Base-by-base conservation (phyloP, 2,797 vertebrate genomes). In the Denticeps clupeoides region DNA sequence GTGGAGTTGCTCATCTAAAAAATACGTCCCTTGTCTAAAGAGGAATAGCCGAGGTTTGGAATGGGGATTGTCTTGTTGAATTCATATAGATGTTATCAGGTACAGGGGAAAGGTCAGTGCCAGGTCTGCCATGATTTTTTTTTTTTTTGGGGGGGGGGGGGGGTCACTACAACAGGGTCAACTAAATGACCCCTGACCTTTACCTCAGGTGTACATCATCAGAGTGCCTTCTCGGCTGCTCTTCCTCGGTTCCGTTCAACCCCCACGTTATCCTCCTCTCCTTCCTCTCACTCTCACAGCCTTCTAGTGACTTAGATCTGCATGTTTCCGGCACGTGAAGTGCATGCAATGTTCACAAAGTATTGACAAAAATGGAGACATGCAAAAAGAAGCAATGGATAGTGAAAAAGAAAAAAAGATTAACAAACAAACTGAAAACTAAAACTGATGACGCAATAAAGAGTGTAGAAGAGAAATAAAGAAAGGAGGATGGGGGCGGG, bases 251-350 rank as follows among this genome's bases (percentile, higher is more conserved):
- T 15, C 18, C 33, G 47, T 42, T 16, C 52, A 54, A 63, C 38
- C 63, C 58, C 38, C 23, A 51, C 18, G 35, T 51, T 48, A 60
- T 59, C 48, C 62, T 53, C 27, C 41, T 59, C 15, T 53, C 45
- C 44, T 59, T 58, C 55, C 28, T 49, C 50, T 52, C 40, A 29
- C 51, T 44, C 25, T 56, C 49, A 47, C 47, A 53, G 44, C 43
- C 53, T 49, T 60, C 47, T 56, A 60, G 46, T 31, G 54, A 60
- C 47, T 57, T 66, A 62, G 51, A 55, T 32, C 49, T 22, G 21
- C 12, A 18, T 46, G 65, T 42, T 26, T n/a, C n/a, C n/a, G n/a
- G n/a, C n/a, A n/a, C n/a, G n/a, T n/a, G n/a, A n/a, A n/a, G 25
- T 27, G 5, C 9, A 13, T 41, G 41, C 23, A 16, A 5, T 6